Percentiles rank a stretch among this genome's conserved stretches.
phyloP scores from a whole-genome alignment of 2,888 invertebrate species.

The Nemurella pictetii region DNA sequence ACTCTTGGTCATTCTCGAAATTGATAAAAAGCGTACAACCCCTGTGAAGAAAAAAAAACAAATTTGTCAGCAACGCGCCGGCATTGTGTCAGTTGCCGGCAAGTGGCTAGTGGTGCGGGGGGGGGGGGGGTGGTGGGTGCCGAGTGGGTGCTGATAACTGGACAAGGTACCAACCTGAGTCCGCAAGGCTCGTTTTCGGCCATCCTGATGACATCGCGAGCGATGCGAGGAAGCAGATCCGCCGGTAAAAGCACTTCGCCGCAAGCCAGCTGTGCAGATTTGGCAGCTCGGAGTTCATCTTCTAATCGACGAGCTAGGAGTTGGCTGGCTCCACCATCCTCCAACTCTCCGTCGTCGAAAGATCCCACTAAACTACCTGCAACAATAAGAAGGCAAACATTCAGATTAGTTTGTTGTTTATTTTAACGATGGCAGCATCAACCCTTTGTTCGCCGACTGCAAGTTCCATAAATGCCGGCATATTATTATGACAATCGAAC shows the following conservation, averaged over 20 bases:
- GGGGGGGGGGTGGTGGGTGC: background rate
- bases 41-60: constrained; percentile 46
- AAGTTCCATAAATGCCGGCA: too few relatives aligned
- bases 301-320: constrained; percentile 77
- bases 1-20: constrained; percentile 70
- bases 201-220: constrained; percentile 77
- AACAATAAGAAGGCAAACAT: constrained; percentile 23
- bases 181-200: constrained; percentile 91
- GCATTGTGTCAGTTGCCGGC: background rate
- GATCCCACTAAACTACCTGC: constrained; percentile 39
- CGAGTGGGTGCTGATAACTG: background rate
- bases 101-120: background rate
- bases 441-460: background rate
- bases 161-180: constrained; percentile 56
- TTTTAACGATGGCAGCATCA: background rate
- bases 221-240: constrained; percentile 76
- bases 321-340: constrained; percentile 50
- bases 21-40: constrained; percentile 85
- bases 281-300: constrained; percentile 77
- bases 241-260: constrained; percentile 85
- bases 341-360: constrained; percentile 43
- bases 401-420: constrained; percentile 1
- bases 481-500: background rate
- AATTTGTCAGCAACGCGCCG: background rate
- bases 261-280: constrained; percentile 76